phyloP scores from a whole-genome alignment of 2,888 invertebrate species.

The Salticus scenicus region DNA sequence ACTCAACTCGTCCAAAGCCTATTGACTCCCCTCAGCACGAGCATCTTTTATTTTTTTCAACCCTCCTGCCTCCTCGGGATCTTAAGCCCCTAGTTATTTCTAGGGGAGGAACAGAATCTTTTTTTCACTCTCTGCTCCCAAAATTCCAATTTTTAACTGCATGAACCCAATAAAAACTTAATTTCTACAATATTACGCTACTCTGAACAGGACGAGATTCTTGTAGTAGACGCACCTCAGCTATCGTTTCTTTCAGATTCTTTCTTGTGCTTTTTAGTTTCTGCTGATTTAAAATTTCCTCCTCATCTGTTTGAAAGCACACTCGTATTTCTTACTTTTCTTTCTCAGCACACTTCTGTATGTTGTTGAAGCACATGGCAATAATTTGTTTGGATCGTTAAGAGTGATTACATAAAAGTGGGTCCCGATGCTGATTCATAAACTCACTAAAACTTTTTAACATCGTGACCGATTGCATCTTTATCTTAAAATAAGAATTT shows the following conservation, averaged over 20 bases:
- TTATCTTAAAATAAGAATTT: neutral
- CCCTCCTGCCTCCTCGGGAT: neutral
- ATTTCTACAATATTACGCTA: conserved; percentile 25
- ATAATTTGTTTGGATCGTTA: conserved; percentile 6
- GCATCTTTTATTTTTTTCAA: conserved; percentile 8
- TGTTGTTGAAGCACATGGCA: neutral
- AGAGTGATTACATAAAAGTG: neutral
- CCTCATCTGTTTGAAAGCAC: neutral
- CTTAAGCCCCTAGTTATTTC: conserved; percentile 62
- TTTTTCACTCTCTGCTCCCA: conserved; percentile 18
- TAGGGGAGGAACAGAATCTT: neutral
- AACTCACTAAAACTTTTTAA: neutral
- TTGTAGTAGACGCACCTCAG: neutral
- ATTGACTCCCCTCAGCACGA: conserved; percentile 23
- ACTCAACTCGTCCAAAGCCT: conserved; percentile 62
- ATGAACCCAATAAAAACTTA: conserved; percentile 45
- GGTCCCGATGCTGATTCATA: neutral
- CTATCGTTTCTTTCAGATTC: neutral
- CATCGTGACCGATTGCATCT: neutral
- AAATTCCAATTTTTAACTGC: conserved; percentile 39
- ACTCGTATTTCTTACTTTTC: neutral
- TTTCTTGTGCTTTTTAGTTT: neutral
- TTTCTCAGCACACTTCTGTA: neutral
- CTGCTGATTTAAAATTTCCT: conserved; percentile 15
- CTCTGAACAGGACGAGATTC: neutral